These are phyloP conservation scores for Malacoraja senta DNA, from an alignment of 2,797 vertebrate genomes.

Conservation along the genomic window DNA sequence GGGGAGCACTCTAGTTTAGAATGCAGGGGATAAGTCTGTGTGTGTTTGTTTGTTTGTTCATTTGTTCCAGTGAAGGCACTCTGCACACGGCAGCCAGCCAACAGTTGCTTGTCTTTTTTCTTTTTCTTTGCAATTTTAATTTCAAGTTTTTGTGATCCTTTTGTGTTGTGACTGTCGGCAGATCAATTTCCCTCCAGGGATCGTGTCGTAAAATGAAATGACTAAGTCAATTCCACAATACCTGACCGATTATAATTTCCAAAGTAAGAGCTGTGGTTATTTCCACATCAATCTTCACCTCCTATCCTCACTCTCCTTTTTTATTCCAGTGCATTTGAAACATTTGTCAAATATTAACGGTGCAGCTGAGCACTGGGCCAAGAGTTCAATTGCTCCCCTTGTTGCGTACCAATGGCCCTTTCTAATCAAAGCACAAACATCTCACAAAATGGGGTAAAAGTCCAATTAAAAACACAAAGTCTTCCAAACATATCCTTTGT, in stretches of 20 bases:
- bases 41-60: too few species aligned
- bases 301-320: background rate
- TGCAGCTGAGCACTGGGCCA: background rate
- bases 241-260: background rate
- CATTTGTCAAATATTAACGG: conserved; percentile 12
- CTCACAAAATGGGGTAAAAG: background rate
- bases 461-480: background rate
- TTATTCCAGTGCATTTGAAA: background rate
- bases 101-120: too few species aligned
- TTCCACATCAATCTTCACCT: background rate
- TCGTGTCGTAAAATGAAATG: background rate
- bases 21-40: too few species aligned
- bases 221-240: background rate
- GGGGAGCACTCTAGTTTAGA: too few species aligned
- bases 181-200: too few species aligned
- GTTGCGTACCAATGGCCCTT: background rate
- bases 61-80: too few species aligned
- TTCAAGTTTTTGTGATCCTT: too few species aligned
- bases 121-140: too few species aligned
- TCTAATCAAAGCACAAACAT: background rate
- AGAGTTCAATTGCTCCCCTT: background rate
- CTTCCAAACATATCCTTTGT: background rate
- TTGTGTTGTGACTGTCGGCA: too few species aligned
- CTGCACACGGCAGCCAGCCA: too few species aligned
- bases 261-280: background rate